Evolutionary conservation across 1,140 invertebrate genomes (phyloP).

Genomic region (Aphidius ervi): DNA sequence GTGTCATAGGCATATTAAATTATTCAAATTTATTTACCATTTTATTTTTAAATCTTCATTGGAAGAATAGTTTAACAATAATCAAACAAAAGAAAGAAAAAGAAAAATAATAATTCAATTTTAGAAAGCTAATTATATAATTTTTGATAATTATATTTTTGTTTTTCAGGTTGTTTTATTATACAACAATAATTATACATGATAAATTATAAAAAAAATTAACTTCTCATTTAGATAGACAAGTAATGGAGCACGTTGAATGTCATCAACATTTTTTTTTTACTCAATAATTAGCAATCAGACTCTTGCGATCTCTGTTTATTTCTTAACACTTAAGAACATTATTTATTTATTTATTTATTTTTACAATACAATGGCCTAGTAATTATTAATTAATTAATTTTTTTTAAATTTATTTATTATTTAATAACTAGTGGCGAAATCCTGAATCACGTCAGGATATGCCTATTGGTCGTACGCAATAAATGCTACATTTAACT

Average conservation of each 20-base stretch:
- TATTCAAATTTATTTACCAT: no score
- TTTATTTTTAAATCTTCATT: no score
- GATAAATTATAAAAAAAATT: no score
- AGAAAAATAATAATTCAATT: conserved; percentile 24
- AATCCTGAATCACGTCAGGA: conserved; percentile 31
- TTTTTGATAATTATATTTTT: no score
- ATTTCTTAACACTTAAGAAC: conserved; percentile 14
- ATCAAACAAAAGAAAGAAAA: conserved; percentile 12
- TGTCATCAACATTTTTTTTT: no score
- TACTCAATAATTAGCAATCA: conserved; percentile 25
- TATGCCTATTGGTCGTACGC: conserved; percentile 48
- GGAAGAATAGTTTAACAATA: no score
- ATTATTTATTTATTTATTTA: conserved; percentile 17
- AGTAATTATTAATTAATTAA: not conserved
- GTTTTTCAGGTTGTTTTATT: no score
- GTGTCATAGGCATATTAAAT: no score
- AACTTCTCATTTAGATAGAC: no score
- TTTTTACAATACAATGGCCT: conserved; percentile 33
- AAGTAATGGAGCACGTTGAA: no score
- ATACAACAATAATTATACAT: no score
- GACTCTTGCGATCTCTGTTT: conserved; percentile 36
- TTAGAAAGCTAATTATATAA: no score
- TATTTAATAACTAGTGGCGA: conserved; percentile 33
- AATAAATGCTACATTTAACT: conserved; percentile 45
- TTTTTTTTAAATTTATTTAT: conserved; percentile 8